Evolutionary conservation across 2,888 invertebrate genomes (phyloP), one percentile per base, ranked within the genome.

Genomic region (Tetheella fluctuosa): DNA sequence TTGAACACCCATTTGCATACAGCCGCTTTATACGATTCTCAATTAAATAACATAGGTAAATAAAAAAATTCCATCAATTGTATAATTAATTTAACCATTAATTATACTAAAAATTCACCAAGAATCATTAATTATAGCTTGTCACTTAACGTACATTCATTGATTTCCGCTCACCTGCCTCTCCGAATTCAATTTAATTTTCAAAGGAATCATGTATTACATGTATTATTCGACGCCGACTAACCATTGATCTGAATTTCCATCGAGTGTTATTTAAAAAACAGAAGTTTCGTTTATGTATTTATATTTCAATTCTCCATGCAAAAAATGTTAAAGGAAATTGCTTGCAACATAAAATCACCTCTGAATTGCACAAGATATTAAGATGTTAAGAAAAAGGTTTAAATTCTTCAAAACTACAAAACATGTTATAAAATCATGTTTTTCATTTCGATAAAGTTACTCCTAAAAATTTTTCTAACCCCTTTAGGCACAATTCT

Each of bases 261-360:
- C 42, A 7, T 42, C 48, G 17, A 39, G n/a, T 42, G 42, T 42
- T 17, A 42, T 42, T 42, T 48, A 48, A 20, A 48, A 48, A 48
- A 48, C 20, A 2, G 20, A 20, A 48, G 48, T 48, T 17, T 17
- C 17, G 17, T 17, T 8, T n/a, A 39, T n/a, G 0, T 6, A 39
- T 15, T 42, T 42, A 7, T 15, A n/a, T n/a, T n/a, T n/a, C n/a
- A 39, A n/a, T 48, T 48, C 15, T 20, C 48, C 20, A 48, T 48
- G 48, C 17, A 20, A 20, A 20, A 2, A 48, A 48, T 10, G 2
- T 42, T 20, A 10, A 8, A 20, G 20, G 48, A 48, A 20, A 48
- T 48, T 48, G 7, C 5, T 48, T 10, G 10, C 10, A 20, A n/a
- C 0, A 2, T 48, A 2, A 12, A 30, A 15, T 39, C 3, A 15